Evolutionary conservation across 1,140 invertebrate species (phyloP).

Genomic region (Dreissena rostriformis): DNA sequence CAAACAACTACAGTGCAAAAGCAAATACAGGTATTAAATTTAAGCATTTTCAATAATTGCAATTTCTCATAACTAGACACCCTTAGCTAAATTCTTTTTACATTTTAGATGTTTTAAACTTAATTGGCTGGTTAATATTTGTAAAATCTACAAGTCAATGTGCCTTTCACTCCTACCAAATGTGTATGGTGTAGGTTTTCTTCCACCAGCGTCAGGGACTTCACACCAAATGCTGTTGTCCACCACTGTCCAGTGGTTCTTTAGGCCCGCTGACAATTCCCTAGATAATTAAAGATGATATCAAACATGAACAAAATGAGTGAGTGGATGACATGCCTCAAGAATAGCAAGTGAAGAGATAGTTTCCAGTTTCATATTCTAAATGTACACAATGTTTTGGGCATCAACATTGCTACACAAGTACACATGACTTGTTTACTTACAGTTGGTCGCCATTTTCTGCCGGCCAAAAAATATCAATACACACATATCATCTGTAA

Average conservation of each 20-base stretch:
- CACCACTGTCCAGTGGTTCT: constrained; percentile 33
- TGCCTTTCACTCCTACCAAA: constrained; percentile 36
- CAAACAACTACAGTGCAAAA: background rate
- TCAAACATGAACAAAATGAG: background rate
- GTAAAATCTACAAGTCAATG: background rate
- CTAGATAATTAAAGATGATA: constrained; percentile 17
- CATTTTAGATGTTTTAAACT: background rate
- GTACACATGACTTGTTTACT: too few relatives aligned
- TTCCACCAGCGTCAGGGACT: constrained; percentile 29
- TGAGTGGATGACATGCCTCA: too few relatives aligned
- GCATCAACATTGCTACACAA: too few relatives aligned
- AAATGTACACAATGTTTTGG: too few relatives aligned
- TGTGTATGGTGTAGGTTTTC: constrained; percentile 29
- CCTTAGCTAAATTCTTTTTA: background rate
- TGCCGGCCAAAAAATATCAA: too few relatives aligned
- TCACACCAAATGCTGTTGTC: constrained; percentile 31
- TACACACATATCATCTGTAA: too few relatives aligned
- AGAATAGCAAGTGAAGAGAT: too few relatives aligned
- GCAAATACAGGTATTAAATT: background rate
- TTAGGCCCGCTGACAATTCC: constrained; percentile 34
- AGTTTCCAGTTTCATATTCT: too few relatives aligned
- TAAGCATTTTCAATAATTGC: too few relatives aligned
- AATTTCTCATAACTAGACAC: background rate
- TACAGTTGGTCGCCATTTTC: too few relatives aligned
- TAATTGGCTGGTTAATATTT: background rate